Evolutionary conservation across 2,797 vertebrate genomes (phyloP).

Genomic region (Pelobates cultripes): DNA sequence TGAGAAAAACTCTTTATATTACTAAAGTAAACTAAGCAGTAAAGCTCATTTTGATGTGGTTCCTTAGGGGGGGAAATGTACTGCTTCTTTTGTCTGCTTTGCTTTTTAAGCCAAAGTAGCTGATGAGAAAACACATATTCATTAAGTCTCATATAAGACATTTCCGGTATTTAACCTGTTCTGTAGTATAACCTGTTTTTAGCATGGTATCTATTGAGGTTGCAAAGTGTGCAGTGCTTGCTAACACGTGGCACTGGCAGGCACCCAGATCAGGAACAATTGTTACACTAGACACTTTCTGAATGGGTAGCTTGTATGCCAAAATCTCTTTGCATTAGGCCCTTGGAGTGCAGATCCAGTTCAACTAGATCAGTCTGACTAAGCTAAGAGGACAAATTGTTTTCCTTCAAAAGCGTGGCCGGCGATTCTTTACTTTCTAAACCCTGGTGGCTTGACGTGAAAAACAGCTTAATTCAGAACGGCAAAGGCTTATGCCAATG

Average conservation of each 20-base stretch:
- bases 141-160: no score
- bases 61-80: no score
- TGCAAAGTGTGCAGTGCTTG: constrained; percentile 1
- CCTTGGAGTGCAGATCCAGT: constrained; percentile 37
- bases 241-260: constrained; percentile 51
- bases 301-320: constrained; percentile 43
- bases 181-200: background rate
- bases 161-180: constrained; percentile 7
- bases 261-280: constrained; percentile 47
- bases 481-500: background rate
- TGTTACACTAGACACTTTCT: constrained; percentile 24
- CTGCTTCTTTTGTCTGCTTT: no score
- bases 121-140: no score
- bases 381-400: constrained; percentile 33
- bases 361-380: constrained; percentile 44
- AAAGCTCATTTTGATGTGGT: no score
- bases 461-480: background rate
- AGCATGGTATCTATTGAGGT: background rate
- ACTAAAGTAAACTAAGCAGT: no score
- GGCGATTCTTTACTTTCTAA: constrained; percentile 8
- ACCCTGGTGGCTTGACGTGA: constrained; percentile 13
- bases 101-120: no score
- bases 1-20: no score
- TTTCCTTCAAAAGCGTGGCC: constrained; percentile 47
- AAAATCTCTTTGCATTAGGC: constrained; percentile 45